phyloP scores from a whole-genome alignment of 2,113 vertebrate species.

The Cyphotilapia sp. region DNA sequence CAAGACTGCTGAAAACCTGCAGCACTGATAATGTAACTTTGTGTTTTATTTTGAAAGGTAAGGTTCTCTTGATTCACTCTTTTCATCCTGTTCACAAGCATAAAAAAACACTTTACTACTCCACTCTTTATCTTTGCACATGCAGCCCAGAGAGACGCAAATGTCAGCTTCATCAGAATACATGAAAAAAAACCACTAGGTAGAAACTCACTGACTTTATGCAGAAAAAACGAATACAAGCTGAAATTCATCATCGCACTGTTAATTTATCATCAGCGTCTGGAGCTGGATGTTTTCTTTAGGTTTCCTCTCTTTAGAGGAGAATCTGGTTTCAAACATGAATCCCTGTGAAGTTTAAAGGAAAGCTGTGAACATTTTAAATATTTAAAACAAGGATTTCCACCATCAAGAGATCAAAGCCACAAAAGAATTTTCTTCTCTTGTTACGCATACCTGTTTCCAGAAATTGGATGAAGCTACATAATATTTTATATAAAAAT shows the following conservation, averaged over 20 bases:
- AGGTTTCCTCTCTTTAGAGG: rapidly evolving
- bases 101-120: neutral
- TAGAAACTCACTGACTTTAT: neutral
- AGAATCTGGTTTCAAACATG: neutral
- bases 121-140: rapidly evolving
- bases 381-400: neutral
- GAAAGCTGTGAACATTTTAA: neutral
- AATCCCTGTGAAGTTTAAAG: neutral
- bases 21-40: rapidly evolving
- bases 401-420: neutral
- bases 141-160: neutral
- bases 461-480: rapidly evolving
- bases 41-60: neutral
- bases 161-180: neutral
- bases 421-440: rapidly evolving
- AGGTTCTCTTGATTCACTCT: rapidly evolving
- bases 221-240: neutral
- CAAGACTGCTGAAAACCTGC: neutral
- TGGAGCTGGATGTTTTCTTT: neutral
- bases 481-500: rapidly evolving
- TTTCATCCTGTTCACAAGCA: neutral
- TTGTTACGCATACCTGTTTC: neutral
- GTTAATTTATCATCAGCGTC: neutral
- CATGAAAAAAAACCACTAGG: neutral
- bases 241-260: neutral